Percentiles rank a stretch among this genome's conserved stretches.
Evolutionary conservation across 2,888 invertebrate genomes (phyloP).

Genomic region (Terebella lapidaria): DNA sequence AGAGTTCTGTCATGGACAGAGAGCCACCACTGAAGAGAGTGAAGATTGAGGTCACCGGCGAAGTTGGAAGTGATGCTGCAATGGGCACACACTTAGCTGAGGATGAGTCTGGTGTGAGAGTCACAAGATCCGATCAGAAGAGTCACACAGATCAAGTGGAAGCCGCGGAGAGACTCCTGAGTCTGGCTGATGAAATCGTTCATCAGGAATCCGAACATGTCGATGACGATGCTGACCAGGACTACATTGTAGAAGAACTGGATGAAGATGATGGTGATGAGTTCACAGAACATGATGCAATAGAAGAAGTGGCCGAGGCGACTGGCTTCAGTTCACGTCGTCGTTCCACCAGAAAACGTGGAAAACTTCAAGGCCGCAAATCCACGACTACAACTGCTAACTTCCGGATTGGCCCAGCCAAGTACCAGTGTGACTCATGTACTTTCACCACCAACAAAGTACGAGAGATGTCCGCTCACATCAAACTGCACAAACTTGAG

Average conservation of each 20-base stretch:
- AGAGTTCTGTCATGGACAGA: too few relatives aligned
- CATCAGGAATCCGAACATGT: background rate
- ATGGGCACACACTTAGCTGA: background rate
- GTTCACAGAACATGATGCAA: too few relatives aligned
- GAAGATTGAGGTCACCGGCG: background rate
- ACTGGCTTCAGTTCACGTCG: background rate
- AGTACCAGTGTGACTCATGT: slow-evolving; percentile 34
- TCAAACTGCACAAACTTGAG: slow-evolving; percentile 32
- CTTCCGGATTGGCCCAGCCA: slow-evolving; percentile 4
- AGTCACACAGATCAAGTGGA: background rate
- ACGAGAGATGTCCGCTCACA: slow-evolving; percentile 32
- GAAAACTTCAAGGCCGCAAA: background rate
- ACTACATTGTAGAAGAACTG: too few relatives aligned
- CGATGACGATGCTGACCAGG: background rate
- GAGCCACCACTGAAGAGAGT: background rate
- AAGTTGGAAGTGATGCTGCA: too few relatives aligned
- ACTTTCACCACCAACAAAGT: slow-evolving; percentile 28
- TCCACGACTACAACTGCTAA: background rate
- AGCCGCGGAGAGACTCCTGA: background rate
- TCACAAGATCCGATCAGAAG: background rate
- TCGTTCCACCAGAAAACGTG: background rate
- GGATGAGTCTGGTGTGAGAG: too few relatives aligned
- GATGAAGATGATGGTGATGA: background rate
- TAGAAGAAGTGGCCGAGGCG: background rate
- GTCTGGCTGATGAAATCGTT: background rate